phyloP scores from a whole-genome alignment of 2,888 invertebrate genomes.

The Laspeyria flexula region DNA sequence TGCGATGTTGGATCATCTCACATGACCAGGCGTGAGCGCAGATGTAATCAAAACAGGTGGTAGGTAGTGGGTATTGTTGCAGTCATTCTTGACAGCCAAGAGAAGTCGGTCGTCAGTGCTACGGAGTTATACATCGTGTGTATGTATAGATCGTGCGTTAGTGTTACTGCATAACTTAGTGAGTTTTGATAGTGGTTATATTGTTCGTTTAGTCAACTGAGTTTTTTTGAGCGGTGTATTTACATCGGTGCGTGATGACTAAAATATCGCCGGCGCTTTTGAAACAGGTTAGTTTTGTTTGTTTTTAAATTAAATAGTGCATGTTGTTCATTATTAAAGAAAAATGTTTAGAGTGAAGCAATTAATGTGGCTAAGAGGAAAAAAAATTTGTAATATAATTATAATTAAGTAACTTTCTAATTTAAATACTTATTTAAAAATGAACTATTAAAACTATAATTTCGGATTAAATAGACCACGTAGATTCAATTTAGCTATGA shows the following conservation, averaged over 20 bases:
- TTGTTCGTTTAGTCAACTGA: conserved; percentile 14
- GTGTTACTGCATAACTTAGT: conserved; percentile 16
- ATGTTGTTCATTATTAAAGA: no score
- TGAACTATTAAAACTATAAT: no score
- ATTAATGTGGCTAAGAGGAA: no score
- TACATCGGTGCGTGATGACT: conserved; percentile 42
- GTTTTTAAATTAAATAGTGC: neutral
- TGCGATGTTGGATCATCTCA: conserved; percentile 46
- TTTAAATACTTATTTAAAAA: no score
- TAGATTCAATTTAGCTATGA: no score
- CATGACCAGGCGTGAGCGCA: conserved; percentile 51
- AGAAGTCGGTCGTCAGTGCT: conserved; percentile 47
- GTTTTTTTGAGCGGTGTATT: conserved; percentile 11
- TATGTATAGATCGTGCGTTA: conserved; percentile 14
- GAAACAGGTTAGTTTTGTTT: conserved; percentile 61
- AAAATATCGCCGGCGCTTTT: conserved; percentile 66
- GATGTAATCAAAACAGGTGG: conserved; percentile 52
- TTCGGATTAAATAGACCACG: no score
- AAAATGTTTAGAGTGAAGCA: no score
- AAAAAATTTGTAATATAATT: no score
- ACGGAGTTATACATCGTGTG: conserved; percentile 11
- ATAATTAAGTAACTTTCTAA: no score
- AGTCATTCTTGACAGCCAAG: conserved; percentile 51
- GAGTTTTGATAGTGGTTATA: conserved; percentile 12
- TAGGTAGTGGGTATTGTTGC: conserved; percentile 41